Evolutionary conservation across 2,888 invertebrate species (phyloP), one percentile per base, ranked within the genome.

Genomic region (Lepidochrysops patricia): DNA sequence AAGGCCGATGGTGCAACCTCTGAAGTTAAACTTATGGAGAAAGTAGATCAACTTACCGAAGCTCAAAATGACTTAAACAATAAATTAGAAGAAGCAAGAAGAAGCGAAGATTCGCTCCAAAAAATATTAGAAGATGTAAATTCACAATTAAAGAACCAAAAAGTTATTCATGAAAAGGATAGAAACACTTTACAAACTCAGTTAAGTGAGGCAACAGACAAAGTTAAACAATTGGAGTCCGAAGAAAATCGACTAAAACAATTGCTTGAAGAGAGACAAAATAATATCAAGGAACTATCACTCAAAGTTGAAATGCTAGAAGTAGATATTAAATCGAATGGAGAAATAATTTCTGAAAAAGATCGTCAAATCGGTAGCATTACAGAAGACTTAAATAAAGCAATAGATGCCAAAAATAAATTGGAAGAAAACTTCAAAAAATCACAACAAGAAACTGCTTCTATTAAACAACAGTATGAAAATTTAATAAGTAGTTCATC

Each of bases 1-100:
- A 88, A 87, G 75, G 83, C 82, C 43, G 84, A 87, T 50, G 83
- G 86, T 19, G 83, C 81, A 35, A 79, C 86, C 50, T 86, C 87
- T 2, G 83, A 85, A 76, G 78, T 82, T 0, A 86, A 89, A 67
- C 70, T 90, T 60, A 87, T 90, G 77, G 84, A 89, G 72, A 84
- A 90, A 65, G 83, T 90, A 52, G 89, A 90, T 61, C 85, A 87
- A 70, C 68, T 90, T 48, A 82, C 85, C 58, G 84, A 82, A 69
- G 89, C 89, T 12, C 85, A 88, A 67, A 86, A 89, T 65, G 88
- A 90, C 64, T 75, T 90, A 35, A 84, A 83, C 68, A 83, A 87
- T 63, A 84, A 90, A 73, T 68, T 85, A 23, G 89, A 90, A 71
- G 84, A 86, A 72, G 88, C 91, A 57, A 79, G 80, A 63, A 82